Conservation (phyloP, 2,888 invertebrate species). For the Dusona sp. region DNA sequence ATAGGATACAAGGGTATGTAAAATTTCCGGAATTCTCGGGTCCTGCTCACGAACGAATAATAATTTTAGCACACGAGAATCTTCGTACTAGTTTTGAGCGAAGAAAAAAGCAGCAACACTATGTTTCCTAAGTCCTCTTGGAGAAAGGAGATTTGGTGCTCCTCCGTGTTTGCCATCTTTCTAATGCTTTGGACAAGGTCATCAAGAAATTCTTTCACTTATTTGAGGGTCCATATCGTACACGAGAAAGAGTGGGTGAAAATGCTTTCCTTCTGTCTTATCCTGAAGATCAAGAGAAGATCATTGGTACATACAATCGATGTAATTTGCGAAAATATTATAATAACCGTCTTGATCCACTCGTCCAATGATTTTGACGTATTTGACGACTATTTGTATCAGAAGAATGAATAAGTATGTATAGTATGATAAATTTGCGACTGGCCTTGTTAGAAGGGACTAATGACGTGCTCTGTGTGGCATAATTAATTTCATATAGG, state of each 20-base stretch:
- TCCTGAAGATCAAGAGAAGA: neutral
- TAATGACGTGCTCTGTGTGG: no score
- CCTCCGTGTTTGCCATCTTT: neutral
- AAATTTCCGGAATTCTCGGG: neutral
- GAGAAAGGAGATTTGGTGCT: neutral
- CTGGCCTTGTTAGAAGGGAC: no score
- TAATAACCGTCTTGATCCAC: neutral
- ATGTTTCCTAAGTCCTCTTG: neutral
- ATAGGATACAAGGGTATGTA: neutral
- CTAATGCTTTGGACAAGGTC: neutral
- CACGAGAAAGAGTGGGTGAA: neutral
- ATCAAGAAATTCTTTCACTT: slow-evolving; percentile 7
- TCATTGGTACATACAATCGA: neutral
- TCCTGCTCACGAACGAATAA: neutral
- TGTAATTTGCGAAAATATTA: neutral
- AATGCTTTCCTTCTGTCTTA: neutral
- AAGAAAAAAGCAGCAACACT: slow-evolving; percentile 5
- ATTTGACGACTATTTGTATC: no score
- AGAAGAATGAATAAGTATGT: no score
- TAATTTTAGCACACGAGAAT: slow-evolving; percentile 5
- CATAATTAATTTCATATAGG: no score
- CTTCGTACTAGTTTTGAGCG: neutral
- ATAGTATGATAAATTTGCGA: no score
- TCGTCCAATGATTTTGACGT: neutral
- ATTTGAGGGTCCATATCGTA: neutral